Evolutionary conservation across 2,113 vertebrate genomes (phyloP).

Genomic region (Perca flavescens): DNA sequence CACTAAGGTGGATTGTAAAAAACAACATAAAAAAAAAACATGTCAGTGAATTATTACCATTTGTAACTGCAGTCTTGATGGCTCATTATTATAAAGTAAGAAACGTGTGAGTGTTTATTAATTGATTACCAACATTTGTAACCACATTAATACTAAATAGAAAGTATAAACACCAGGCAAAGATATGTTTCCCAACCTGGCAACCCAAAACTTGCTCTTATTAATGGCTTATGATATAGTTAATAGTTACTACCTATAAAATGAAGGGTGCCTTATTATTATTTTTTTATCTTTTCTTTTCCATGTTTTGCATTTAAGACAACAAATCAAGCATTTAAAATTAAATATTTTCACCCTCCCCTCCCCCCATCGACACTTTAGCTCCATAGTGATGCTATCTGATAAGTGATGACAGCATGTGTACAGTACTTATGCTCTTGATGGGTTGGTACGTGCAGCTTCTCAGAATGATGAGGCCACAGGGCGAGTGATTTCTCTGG

Average conservation of each 20-base stretch:
- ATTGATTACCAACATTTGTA: not conserved
- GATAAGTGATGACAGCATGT: constrained; percentile 36
- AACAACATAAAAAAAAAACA: no score
- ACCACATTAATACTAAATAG: not conserved
- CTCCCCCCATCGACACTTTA: not conserved
- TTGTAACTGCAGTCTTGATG: not conserved
- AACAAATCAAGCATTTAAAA: not conserved
- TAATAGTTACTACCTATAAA: not conserved
- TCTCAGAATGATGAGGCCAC: constrained; percentile 48
- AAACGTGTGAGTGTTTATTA: no score
- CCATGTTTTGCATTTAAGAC: not conserved
- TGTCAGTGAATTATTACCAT: not conserved
- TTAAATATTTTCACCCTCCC: not conserved
- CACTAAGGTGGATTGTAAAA: not conserved
- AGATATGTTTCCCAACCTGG: not conserved
- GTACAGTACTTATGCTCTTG: constrained; percentile 27
- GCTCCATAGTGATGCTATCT: not conserved
- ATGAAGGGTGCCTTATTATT: not conserved
- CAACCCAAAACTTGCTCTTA: not conserved
- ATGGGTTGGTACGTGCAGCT: constrained; percentile 55
- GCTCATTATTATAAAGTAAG: not conserved
- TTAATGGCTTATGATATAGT: not conserved
- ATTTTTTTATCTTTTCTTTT: not conserved
- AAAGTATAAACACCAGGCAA: not conserved
- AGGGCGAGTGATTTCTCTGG: constrained; percentile 63